Percentiles rank a stretch among this genome's conserved stretches.
Evolutionary conservation across 2,888 invertebrate species (phyloP).

Genomic region (Chaitophorus viminalis): DNA sequence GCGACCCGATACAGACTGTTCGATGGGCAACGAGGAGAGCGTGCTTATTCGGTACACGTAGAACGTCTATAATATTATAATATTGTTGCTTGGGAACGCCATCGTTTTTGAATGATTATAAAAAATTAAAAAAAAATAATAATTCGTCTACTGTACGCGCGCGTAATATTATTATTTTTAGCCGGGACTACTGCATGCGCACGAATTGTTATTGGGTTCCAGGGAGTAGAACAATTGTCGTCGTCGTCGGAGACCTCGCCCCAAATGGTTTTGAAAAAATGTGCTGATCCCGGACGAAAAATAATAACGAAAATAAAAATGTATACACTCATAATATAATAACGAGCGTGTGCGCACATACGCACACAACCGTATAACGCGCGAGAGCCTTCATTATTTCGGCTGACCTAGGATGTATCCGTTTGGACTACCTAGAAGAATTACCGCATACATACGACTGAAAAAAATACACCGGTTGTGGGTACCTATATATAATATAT

Average conservation of each 20-base stretch:
- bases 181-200: background rate
- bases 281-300: constrained; percentile 54
- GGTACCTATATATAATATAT: background rate
- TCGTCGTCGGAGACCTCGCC: constrained; percentile 30
- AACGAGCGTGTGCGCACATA: background rate
- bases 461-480: background rate
- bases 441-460: background rate
- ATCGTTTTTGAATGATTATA: background rate
- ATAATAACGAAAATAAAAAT: constrained; percentile 38
- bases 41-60: background rate
- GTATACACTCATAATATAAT: background rate
- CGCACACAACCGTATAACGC: background rate
- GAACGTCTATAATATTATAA: no score
- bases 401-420: constrained; percentile 31
- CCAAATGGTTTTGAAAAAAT: constrained; percentile 56
- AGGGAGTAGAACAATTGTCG: constrained; percentile 55
- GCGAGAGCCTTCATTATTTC: constrained; percentile 5
- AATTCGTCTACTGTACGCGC: background rate
- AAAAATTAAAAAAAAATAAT: background rate
- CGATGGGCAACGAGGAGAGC: no score
- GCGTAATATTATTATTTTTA: background rate
- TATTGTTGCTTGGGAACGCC: background rate
- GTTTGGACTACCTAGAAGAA: constrained; percentile 35
- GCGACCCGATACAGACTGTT: no score
- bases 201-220: constrained; percentile 42